A percentile compares a stretch with the other conserved stretches of the same genome.
Conservation (phyloP, 2,797 vertebrate genomes). For the Gorsachius magnificus region DNA sequence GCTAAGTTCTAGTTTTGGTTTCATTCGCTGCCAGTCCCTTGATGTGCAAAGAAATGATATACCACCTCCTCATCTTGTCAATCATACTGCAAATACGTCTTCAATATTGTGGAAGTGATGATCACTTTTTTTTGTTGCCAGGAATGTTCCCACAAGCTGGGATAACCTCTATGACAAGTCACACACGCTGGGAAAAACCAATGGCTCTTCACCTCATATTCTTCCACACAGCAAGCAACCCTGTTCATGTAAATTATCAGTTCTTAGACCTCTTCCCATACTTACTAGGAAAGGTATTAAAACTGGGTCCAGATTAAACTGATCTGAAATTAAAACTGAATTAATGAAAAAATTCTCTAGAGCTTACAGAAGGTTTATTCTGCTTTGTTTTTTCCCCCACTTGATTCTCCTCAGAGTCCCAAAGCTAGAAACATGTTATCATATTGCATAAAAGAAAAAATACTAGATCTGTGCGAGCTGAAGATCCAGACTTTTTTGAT, state of each 20-base stretch:
- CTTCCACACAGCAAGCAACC: neutral
- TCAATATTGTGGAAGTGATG: neutral
- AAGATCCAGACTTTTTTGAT: neutral
- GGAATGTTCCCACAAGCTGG: neutral
- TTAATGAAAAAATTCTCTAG: neutral
- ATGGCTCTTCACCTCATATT: neutral
- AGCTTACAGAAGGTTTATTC: neutral
- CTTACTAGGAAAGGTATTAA: neutral
- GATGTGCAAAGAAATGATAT: constrained; percentile 35
- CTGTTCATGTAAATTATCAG: neutral
- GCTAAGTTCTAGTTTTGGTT: constrained; percentile 56
- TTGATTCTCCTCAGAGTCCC: neutral
- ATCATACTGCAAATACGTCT: constrained; percentile 40
- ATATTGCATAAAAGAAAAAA: neutral
- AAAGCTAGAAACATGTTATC: neutral
- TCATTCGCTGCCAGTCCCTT: constrained; percentile 42
- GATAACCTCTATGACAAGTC: neutral
- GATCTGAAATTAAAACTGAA: neutral
- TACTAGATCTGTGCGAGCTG: neutral
- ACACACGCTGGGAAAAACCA: neutral
- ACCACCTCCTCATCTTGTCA: constrained; percentile 61
- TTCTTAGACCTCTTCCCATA: neutral
- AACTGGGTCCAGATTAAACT: neutral
- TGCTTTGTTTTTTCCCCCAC: neutral
- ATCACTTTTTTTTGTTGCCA: neutral